phyloP scores from a whole-genome alignment of 2,888 invertebrate species.

The Alsophila aescularia region DNA sequence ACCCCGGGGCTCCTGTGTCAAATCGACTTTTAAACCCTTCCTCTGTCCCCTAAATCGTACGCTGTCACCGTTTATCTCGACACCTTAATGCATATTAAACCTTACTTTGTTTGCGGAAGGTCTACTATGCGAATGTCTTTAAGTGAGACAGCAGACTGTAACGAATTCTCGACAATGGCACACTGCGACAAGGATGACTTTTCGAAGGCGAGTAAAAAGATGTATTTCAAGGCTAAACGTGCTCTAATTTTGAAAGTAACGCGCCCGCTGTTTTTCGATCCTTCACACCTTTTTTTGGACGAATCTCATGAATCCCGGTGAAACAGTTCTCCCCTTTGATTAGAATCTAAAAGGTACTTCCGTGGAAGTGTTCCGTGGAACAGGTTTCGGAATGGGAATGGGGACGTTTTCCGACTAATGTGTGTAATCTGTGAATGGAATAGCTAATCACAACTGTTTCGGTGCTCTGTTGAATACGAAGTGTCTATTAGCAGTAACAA shows the following conservation, averaged over 20 bases:
- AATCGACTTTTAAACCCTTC: constrained; percentile 47
- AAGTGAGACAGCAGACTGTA: constrained; percentile 5
- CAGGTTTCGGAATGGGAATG: constrained; percentile 27
- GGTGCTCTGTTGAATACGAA: constrained; percentile 35
- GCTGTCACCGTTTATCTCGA: constrained; percentile 6
- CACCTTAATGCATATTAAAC: constrained; percentile 11
- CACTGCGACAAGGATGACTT: constrained; percentile 1
- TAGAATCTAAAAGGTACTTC: constrained; percentile 39
- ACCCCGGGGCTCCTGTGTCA: constrained; percentile 42
- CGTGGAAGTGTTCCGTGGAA: constrained; percentile 29
- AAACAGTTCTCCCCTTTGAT: constrained; percentile 39
- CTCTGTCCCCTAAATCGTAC: constrained; percentile 32
- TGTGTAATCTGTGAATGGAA: constrained; percentile 38
- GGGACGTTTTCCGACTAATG: constrained; percentile 34
- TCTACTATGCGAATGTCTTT: constrained; percentile 6
- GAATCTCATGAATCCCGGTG: constrained; percentile 36
- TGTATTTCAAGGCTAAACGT: constrained; percentile 39
- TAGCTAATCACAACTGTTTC: constrained; percentile 29
- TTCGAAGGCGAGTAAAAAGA: constrained; percentile 33
- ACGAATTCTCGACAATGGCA: constrained; percentile 22
- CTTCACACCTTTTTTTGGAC: constrained; percentile 44
- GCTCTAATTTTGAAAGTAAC: constrained; percentile 48
- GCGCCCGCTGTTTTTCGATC: constrained; percentile 34
- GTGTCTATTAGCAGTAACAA: constrained; percentile 27
- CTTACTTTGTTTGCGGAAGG: constrained; percentile 15